Percentiles rank a stretch among this genome's conserved stretches.
Conservation (phyloP, 2,797 vertebrate genomes). For the Percopsis omiscomaycus region DNA sequence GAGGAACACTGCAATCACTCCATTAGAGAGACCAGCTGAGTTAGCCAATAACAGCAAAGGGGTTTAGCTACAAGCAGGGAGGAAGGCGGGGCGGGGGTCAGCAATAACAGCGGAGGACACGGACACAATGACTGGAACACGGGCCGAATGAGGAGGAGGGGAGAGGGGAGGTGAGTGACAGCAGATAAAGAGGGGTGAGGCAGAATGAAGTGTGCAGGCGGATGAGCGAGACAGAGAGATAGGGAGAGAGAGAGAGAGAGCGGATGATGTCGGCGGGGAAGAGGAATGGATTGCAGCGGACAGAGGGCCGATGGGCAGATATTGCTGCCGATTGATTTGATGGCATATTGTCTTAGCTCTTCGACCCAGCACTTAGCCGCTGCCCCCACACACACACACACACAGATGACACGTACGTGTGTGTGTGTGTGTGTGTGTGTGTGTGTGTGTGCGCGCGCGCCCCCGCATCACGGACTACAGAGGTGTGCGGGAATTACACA, state of each 20-base stretch:
- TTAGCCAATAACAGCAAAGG: conserved; percentile 80
- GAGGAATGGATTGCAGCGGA: conserved; percentile 60
- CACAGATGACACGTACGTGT: not conserved
- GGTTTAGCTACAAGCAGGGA: conserved; percentile 71
- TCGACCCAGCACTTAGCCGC: conserved; percentile 23
- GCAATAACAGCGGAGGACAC: conserved; percentile 67
- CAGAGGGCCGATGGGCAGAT: conserved; percentile 55
- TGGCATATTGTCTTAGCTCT: conserved; percentile 40
- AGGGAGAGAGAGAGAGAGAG: conserved; percentile 49
- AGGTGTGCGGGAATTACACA: not conserved
- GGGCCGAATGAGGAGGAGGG: conserved; percentile 31
- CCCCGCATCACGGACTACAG: conserved; percentile 6
- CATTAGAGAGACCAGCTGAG: conserved; percentile 79
- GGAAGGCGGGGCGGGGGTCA: conserved; percentile 26
- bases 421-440: not conserved
- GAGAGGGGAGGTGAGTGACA: conserved; percentile 59
- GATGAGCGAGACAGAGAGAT: conserved; percentile 43
- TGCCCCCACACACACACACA: conserved; percentile 3
- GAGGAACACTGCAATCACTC: conserved; percentile 78
- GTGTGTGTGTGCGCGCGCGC: not conserved
- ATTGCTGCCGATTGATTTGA: conserved; percentile 56
- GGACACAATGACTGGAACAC: conserved; percentile 71
- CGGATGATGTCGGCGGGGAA: conserved; percentile 51
- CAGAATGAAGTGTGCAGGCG: conserved; percentile 48
- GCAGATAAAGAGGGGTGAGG: conserved; percentile 60